These are phyloP conservation scores for Channa argus DNA, from an alignment of 2,113 vertebrate genomes.

Conservation along the genomic window DNA sequence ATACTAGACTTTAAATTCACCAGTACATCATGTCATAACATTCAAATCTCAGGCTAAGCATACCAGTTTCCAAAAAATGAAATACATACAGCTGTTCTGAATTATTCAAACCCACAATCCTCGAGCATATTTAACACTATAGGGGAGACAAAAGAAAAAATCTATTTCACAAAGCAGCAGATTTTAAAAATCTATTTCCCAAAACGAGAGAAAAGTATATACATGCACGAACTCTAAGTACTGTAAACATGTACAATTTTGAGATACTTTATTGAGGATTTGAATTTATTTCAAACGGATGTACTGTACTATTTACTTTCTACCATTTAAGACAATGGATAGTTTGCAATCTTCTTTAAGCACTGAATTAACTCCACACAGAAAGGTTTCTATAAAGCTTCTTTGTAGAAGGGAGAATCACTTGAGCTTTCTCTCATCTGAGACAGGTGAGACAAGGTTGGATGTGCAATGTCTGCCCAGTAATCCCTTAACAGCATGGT, in stretches of 20 bases:
- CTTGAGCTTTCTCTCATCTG: constrained; percentile 19
- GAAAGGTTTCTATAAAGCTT: background rate
- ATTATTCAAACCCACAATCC: background rate
- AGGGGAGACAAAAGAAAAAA: too few relatives aligned
- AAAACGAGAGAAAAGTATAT: background rate
- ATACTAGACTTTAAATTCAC: background rate
- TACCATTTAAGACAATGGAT: too few relatives aligned
- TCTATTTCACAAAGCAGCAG: background rate
- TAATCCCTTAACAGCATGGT: constrained; percentile 48
- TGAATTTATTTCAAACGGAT: too few relatives aligned
- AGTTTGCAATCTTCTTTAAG: too few relatives aligned
- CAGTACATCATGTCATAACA: too few relatives aligned
- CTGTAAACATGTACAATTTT: too few relatives aligned
- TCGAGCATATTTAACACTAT: too few relatives aligned
- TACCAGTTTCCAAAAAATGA: background rate
- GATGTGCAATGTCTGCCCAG: constrained; percentile 45
- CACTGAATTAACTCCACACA: too few relatives aligned
- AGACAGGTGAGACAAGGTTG: constrained; percentile 54
- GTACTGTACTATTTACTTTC: too few relatives aligned
- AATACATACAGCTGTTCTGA: background rate
- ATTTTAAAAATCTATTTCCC: background rate
- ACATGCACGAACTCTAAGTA: too few relatives aligned
- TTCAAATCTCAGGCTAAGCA: background rate
- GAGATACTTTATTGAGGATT: too few relatives aligned
- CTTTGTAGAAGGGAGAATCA: constrained; percentile 25